Evolutionary conservation across 1,140 invertebrate genomes (phyloP), one percentile per base, ranked within the genome.

Genomic region (Halictus rubicundus): DNA sequence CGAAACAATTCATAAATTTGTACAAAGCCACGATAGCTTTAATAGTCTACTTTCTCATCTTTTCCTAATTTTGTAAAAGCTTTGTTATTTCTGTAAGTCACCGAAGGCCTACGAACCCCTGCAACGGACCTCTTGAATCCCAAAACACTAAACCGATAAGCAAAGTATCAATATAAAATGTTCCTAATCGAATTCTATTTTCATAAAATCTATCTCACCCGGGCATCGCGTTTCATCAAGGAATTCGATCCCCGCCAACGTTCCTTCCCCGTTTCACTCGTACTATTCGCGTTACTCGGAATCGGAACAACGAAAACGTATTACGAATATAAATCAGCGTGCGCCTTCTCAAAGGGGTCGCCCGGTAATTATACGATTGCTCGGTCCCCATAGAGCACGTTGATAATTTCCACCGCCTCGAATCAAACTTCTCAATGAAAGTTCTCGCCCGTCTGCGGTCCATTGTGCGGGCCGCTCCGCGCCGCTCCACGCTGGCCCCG

Each of bases 401-500:
- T 73, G 57, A 79, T 79, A 65, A 59, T 74, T 66, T 37, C 52
- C 39, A 27, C 37, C 52, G 78, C 52, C 42, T 49, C 39, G 70
- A 74, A 68, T 79, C 70, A 60, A 74, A 79, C 63, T 79, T 73
- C 54, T 27, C 49, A 27, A 74, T 68, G 78, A 52, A 79, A 79
- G 70, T 79, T 68, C 63, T 16, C 52, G 39, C 23, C 16, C 16
- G 49, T 52, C 42, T 54, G 66, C 70, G 49, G 46, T 49, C 52
- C 78, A 79, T 79, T 79, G 71, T 79, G 27, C 52, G 42, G 14
- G 42, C 10, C 42, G 39, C n/a, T n/a, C n/a, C n/a, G 5, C 32
- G 32, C 32, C 27, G 27, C 27, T 1, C 27, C 2, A 3, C 42
- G 10, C 42, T 2, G 9, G 42, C 12, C 42, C 23, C 4, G 60